Base-by-base conservation (phyloP, 2,888 invertebrate species). In the Lapara coniferarum region DNA sequence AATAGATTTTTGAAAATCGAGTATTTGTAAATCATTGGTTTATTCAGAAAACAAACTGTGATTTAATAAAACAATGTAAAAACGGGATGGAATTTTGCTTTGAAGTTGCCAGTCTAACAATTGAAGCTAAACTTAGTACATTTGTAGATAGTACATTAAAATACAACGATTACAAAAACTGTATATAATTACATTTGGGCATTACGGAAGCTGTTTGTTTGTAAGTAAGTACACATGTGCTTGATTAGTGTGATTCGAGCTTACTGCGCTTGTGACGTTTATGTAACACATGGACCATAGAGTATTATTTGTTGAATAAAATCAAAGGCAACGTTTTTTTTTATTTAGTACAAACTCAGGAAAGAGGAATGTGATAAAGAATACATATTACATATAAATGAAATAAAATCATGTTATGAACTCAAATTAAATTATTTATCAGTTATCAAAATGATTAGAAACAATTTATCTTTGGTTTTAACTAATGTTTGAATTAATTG, bases 221-320 rank as follows among this genome's bases (percentile, higher is more conserved):
- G 16, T 63, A 25, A 7, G 13, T 63, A 19, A 63, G 63, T 49
- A 63, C 63, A 46, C 13, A 49, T 13, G 63, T 63, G 63, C 63
- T 63, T 63, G 13, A 46, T 63, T 63, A 63, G 59, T 59, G 59
- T 59, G 59, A 63, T 49, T 63, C 63, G 63, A 63, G 63, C 63
- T 63, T 63, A 63, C 19, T 63, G 63, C 63, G 63, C 63, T 63
- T 63, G 63, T 63, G 49, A 49, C 19, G 46, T 49, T 53, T 53
- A 10, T 59, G n/a, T 59, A 49, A 49, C 63, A 49, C 12, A 49
- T 63, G 63, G 19, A 49, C 49, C 63, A 63, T 63, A 63, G 63
- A 63, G 19, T 63, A 49, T 14, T 12, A 14, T 14, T 13, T 13
- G 16, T 58, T 37, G n/a, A 13, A 13, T 58, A 58, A 30, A 56